Evolutionary conservation across 2,888 invertebrate species (phyloP).

Genomic region (Scaptomyza parva): DNA sequence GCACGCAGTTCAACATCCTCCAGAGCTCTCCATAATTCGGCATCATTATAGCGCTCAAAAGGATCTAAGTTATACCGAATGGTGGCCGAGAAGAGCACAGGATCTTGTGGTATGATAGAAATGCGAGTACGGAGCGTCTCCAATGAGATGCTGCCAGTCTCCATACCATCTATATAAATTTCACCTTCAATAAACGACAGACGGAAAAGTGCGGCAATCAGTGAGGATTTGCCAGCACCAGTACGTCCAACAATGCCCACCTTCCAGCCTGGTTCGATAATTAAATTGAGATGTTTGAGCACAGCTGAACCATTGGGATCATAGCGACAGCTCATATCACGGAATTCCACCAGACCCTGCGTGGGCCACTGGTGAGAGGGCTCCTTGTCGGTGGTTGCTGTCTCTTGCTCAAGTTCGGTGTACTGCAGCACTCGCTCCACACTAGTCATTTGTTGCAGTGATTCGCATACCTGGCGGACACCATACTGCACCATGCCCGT

Average conservation of each 20-base stretch:
- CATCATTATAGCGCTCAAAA: slow-evolving; percentile 84
- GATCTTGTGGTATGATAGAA: slow-evolving; percentile 87
- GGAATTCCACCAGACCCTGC: slow-evolving; percentile 87
- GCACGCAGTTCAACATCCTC: slow-evolving; percentile 86
- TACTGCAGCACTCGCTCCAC: slow-evolving; percentile 91
- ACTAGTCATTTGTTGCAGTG: slow-evolving; percentile 89
- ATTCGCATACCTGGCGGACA: slow-evolving; percentile 89
- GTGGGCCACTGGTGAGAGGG: slow-evolving; percentile 89
- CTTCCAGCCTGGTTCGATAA: slow-evolving; percentile 88
- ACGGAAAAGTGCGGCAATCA: slow-evolving; percentile 92
- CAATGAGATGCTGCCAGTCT: slow-evolving; percentile 86
- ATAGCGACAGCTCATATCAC: slow-evolving; percentile 87
- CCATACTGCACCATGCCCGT: slow-evolving; percentile 91
- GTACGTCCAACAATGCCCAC: slow-evolving; percentile 93
- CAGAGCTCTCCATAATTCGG: slow-evolving; percentile 82
- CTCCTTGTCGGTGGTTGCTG: slow-evolving; percentile 81
- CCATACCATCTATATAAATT: slow-evolving; percentile 90
- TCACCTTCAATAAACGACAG: slow-evolving; percentile 89
- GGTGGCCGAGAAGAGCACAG: slow-evolving; percentile 87
- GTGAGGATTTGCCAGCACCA: slow-evolving; percentile 93
- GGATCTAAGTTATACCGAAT: slow-evolving; percentile 89
- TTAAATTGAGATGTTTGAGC: slow-evolving; percentile 89
- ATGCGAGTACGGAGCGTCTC: slow-evolving; percentile 86
- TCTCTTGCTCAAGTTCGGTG: slow-evolving; percentile 88
- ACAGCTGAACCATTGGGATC: slow-evolving; percentile 87